phyloP scores from a whole-genome alignment of 2,888 invertebrate species.

The Choreutis nemorana region DNA sequence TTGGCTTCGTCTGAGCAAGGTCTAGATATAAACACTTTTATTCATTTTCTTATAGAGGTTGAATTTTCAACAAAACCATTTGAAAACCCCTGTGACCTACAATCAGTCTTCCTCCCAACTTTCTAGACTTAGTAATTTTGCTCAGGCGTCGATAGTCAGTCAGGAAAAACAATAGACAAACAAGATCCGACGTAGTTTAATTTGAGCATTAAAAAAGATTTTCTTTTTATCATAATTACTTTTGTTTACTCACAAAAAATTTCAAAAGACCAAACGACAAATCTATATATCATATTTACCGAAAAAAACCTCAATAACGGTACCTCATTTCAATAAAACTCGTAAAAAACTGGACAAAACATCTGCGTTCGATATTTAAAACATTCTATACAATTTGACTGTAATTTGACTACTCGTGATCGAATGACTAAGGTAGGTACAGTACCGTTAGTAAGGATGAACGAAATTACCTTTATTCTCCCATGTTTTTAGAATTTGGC shows the following conservation, averaged over 20 bases:
- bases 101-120: background rate
- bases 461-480: too few species aligned
- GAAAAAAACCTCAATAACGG: slow-evolving; percentile 34
- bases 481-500: too few species aligned
- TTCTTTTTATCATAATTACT: slow-evolving; percentile 4
- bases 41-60: too few species aligned
- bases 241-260: slow-evolving; percentile 1
- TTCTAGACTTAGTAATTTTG: background rate
- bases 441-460: too few species aligned
- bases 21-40: too few species aligned
- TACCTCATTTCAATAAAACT: slow-evolving; percentile 36
- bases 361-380: slow-evolving; percentile 54
- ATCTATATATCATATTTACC: slow-evolving; percentile 24
- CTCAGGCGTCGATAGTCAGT: too few species aligned
- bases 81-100: too few species aligned
- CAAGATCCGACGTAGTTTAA: too few species aligned
- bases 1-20: too few species aligned
- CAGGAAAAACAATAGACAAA: too few species aligned
- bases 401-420: slow-evolving; percentile 41
- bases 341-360: slow-evolving; percentile 51
- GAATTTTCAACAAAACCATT: too few species aligned
- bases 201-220: too few species aligned
- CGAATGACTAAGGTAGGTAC: slow-evolving; percentile 26
- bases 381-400: slow-evolving; percentile 30
- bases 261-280: slow-evolving; percentile 28